Conservation (phyloP, 1,140 invertebrate species). For the Pogonomyrmex californicus region DNA sequence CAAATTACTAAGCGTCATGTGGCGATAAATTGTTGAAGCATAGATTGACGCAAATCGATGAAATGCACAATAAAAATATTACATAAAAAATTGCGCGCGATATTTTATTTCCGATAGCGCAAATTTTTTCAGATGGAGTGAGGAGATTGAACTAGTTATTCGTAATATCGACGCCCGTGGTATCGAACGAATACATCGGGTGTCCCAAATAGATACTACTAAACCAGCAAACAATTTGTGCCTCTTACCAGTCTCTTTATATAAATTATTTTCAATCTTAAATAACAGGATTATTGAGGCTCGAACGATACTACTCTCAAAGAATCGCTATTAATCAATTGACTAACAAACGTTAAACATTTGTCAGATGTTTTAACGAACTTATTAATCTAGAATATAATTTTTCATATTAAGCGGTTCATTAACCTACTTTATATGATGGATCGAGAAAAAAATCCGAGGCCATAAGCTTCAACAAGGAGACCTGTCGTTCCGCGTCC, state of each 20-base stretch:
- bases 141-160: conserved; percentile 65
- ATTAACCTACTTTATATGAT: background rate
- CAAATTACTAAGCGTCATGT: conserved; percentile 59
- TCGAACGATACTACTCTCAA: background rate
- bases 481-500: background rate
- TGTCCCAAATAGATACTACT: conserved; percentile 16
- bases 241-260: background rate
- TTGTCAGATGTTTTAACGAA: background rate
- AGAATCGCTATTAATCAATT: conserved; percentile 2
- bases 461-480: background rate
- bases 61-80: conserved; percentile 65
- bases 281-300: conserved; percentile 12
- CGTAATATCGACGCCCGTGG: conserved; percentile 60
- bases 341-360: background rate
- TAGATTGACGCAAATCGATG: conserved; percentile 63
- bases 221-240: background rate
- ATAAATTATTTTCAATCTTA: conserved; percentile 8
- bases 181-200: conserved; percentile 61
- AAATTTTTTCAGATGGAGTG: conserved; percentile 63
- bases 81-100: conserved; percentile 58
- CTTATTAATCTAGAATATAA: background rate
- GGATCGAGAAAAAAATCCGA: background rate
- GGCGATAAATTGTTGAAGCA: conserved; percentile 58
- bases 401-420: conserved; percentile 25
- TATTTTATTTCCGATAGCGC: conserved; percentile 65